Evolutionary conservation across 35 echinoderm and acorn worm genomes (phyloP), one percentile per base, ranked within the genome.

Genomic region (Nesometra sesokonis): DNA sequence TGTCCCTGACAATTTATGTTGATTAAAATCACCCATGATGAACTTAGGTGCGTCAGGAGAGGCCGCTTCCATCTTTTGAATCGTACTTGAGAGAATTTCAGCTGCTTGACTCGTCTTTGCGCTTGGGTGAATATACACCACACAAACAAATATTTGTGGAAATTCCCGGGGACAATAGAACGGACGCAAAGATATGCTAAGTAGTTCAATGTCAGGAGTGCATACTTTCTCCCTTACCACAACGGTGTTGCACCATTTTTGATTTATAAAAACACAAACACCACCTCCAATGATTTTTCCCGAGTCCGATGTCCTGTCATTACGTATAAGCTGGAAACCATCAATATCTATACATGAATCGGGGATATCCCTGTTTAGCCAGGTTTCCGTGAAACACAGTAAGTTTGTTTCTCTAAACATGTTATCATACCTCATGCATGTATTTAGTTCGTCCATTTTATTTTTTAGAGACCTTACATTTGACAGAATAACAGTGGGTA

Each of bases 311-410:
- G 43, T 86, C 17, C 89, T 35, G 36, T 91, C 80, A 5, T 35
- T 39, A 13, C 85, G 43, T 46, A 82, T 77, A 5, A 32, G 77
- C 36, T n/a, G 21, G 46, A 91, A 88, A 76, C 36, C 47, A 83
- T 78, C 15, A n/a, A n/a, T n/a, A n/a, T 43, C 32, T 81, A 83
- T 29, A 17, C 31, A 33, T 47, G 78, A 81, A 79, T 88, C 88
- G 0, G 82, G 81, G 33, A 90, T 21, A n/a, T 34, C 40, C 11
- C 87, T 79, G 35, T 88, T 57, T 32, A 87, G 52, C 90, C 90
- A 91, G 13, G 79, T 91, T 88, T 91, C 90, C 5, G 85, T 91
- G 67, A 87, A 91, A 36, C 39, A 43, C 15, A 43, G 15, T 43
- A 43, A 43, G 15, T 43, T 43, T 7, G 39, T 15, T 43, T 43